Evolutionary conservation across 1,140 invertebrate species (phyloP).

Genomic region (Ceratosolen solmsi): DNA sequence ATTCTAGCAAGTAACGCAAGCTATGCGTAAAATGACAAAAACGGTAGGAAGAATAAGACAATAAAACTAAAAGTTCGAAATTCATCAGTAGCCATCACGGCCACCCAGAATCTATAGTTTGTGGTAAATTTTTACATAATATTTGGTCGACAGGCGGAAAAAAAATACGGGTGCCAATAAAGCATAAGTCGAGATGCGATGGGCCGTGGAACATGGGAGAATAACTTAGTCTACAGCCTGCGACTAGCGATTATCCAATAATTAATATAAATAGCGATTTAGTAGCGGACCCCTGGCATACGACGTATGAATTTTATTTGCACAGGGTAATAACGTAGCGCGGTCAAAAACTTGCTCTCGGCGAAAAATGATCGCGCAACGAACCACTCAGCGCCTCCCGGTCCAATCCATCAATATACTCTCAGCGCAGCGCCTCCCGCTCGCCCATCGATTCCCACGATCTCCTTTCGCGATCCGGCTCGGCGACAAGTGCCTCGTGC

Average conservation of each 20-base stretch:
- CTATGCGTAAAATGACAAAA: conserved; percentile 15
- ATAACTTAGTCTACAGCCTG: neutral
- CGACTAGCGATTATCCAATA: conserved; percentile 18
- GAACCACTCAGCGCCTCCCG: conserved; percentile 28
- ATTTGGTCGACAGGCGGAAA: neutral
- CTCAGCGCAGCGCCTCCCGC: conserved; percentile 10
- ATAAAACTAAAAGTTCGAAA: neutral
- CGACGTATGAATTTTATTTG: conserved; percentile 34
- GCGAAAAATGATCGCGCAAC: conserved; percentile 32
- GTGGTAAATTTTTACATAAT: conserved; percentile 29
- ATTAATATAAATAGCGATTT: conserved; percentile 40
- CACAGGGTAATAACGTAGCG: neutral
- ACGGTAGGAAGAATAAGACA: neutral
- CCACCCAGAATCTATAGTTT: conserved; percentile 36
- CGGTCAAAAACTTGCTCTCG: neutral
- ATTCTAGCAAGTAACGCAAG: neutral
- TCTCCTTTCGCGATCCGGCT: conserved; percentile 53
- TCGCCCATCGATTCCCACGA: conserved; percentile 46
- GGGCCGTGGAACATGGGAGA: neutral
- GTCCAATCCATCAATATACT: conserved; percentile 48
- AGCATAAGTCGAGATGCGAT: neutral
- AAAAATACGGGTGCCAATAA: conserved; percentile 3
- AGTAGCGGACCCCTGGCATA: conserved; percentile 12
- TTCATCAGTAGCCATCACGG: conserved; percentile 14
- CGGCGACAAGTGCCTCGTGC: conserved; percentile 45